Evolutionary conservation across 2,888 invertebrate genomes (phyloP).

Genomic region (Drosophila greeni): DNA sequence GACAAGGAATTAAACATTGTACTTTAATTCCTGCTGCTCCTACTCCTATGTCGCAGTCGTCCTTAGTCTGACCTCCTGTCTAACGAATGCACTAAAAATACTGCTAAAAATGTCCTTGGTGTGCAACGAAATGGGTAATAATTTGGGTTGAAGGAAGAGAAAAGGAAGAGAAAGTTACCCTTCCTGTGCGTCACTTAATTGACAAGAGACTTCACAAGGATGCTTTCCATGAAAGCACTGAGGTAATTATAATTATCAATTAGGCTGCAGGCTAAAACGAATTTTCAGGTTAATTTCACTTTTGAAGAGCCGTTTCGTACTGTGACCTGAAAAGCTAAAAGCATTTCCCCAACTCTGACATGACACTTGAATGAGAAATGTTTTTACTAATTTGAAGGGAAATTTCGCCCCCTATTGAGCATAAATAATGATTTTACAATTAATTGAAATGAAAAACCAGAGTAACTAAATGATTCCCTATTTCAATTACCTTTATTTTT

Average conservation of each 20-base stretch:
- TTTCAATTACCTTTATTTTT: background rate
- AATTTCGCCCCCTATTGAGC: background rate
- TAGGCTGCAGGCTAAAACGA: constrained; percentile 1
- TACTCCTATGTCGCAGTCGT: constrained; percentile 12
- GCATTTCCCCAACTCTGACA: background rate
- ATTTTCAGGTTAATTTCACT: constrained; percentile 5
- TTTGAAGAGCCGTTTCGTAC: background rate
- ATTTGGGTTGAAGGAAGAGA: constrained; percentile 6
- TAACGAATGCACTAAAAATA: constrained; percentile 37
- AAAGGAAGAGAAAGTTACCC: constrained; percentile 5
- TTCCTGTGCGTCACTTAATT: constrained; percentile 36
- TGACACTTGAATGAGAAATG: background rate
- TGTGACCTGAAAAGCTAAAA: constrained; percentile 16
- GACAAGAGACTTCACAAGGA: constrained; percentile 12
- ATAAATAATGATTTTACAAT: background rate
- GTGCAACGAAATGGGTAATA: constrained; percentile 6
- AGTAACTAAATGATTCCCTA: background rate
- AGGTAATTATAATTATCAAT: constrained; percentile 15
- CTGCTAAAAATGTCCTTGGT: constrained; percentile 43
- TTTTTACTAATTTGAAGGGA: background rate
- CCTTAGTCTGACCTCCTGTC: constrained; percentile 7
- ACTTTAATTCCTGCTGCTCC: constrained; percentile 6
- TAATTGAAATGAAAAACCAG: background rate
- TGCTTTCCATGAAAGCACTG: background rate
- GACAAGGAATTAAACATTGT: constrained; percentile 27